Evolutionary conservation across 1,140 invertebrate species (phyloP).

Genomic region (Pachypeltis micranthus): DNA sequence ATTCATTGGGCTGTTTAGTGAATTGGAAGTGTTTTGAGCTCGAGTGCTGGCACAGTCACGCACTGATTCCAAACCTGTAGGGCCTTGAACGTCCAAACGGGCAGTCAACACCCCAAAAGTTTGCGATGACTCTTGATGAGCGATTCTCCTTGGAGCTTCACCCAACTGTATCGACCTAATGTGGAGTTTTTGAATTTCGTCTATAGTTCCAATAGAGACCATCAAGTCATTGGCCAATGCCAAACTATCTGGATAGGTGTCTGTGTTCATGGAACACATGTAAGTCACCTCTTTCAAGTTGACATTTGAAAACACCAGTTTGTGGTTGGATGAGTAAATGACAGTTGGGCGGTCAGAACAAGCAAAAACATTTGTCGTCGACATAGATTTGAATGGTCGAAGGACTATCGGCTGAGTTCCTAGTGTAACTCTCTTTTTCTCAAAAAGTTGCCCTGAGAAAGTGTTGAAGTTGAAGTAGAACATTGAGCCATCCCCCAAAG

Average conservation of each 20-base stretch:
- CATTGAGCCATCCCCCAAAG: constrained; percentile 93
- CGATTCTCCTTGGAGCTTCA: constrained; percentile 85
- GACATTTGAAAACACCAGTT: constrained; percentile 97
- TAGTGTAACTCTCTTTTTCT: constrained; percentile 81
- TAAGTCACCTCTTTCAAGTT: constrained; percentile 96
- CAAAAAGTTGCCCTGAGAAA: constrained; percentile 53
- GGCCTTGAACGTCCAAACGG: constrained; percentile 73
- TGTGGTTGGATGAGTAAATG: constrained; percentile 97
- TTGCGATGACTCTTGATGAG: constrained; percentile 88
- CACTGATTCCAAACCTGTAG: constrained; percentile 49
- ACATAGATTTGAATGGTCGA: constrained; percentile 78
- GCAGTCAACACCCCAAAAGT: constrained; percentile 91
- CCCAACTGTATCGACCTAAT: constrained; percentile 88
- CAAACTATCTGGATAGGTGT: constrained; percentile 87
- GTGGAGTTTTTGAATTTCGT: constrained; percentile 96
- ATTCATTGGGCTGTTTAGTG: constrained; percentile 35
- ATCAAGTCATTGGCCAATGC: constrained; percentile 87
- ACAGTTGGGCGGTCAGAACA: constrained; percentile 97
- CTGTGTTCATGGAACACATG: constrained; percentile 94
- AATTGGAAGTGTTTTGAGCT: constrained; percentile 44
- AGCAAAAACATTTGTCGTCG: constrained; percentile 94
- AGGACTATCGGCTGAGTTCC: constrained; percentile 95
- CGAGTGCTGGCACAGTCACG: constrained; percentile 67
- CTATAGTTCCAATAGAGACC: constrained; percentile 94
- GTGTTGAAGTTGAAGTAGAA: constrained; percentile 86